phyloP scores from a whole-genome alignment of 2,888 invertebrate species.

The Laspeyria flexula region DNA sequence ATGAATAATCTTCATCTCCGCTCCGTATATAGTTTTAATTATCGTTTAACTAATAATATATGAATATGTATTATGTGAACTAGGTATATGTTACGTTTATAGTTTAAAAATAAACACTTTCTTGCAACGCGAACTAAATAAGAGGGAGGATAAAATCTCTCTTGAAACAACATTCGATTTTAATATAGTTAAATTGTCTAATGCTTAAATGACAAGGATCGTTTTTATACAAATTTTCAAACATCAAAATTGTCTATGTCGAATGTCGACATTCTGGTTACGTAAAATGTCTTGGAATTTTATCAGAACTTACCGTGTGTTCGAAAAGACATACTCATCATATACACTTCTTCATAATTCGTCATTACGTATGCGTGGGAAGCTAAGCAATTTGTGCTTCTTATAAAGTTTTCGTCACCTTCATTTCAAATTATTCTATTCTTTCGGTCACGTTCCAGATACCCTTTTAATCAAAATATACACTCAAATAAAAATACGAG shows the following conservation, averaged over 20 bases:
- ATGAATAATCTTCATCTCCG: constrained; percentile 36
- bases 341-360: constrained; percentile 22
- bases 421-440: no score
- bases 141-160: no score
- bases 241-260: no score
- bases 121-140: not conserved
- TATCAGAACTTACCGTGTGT: not conserved
- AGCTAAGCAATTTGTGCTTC: constrained; percentile 1
- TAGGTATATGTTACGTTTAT: constrained; percentile 5
- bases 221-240: no score
- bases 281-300: not conserved
- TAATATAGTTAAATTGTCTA: no score
- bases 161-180: no score
- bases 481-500: no score
- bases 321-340: no score
- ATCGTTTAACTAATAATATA: constrained; percentile 28
- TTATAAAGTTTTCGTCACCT: not conserved
- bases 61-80: constrained; percentile 33
- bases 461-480: no score
- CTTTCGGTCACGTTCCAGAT: no score
- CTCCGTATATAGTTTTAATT: constrained; percentile 35
- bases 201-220: no score
- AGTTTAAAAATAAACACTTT: not conserved
- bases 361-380: constrained; percentile 29
- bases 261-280: not conserved